These are phyloP conservation scores for Thelaira solivaga DNA, from an alignment of 2,888 invertebrate genomes.

Conservation along the genomic window DNA sequence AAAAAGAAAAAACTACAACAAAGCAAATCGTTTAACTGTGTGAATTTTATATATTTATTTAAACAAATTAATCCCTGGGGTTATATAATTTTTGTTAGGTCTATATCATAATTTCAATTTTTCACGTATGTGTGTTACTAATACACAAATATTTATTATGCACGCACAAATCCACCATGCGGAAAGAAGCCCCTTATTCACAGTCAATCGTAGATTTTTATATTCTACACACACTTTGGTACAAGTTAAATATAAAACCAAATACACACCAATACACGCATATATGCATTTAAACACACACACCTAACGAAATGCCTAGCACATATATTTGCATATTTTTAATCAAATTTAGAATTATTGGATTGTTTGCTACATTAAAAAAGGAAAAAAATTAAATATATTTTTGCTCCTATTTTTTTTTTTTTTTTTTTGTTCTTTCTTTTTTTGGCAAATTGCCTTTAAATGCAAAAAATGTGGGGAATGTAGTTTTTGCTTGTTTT, in stretches of 20 bases:
- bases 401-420: background rate
- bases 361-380: constrained; percentile 16
- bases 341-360: constrained; percentile 56
- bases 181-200: constrained; percentile 10
- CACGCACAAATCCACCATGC: background rate
- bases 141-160: background rate
- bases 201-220: background rate
- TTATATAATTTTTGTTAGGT: constrained; percentile 41
- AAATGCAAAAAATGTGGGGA: background rate
- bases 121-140: background rate
- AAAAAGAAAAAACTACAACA: constrained; percentile 1
- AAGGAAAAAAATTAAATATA: background rate
- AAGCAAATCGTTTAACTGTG: constrained; percentile 29
- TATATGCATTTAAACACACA: background rate
- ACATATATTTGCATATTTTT: constrained; percentile 59
- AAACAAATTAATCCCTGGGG: constrained; percentile 60
- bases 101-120: constrained; percentile 19
- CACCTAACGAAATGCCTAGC: background rate
- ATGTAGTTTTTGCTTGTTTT: constrained; percentile 2
- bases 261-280: background rate
- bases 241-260: background rate
- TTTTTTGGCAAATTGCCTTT: constrained; percentile 40
- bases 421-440: background rate
- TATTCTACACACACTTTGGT: background rate
- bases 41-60: constrained; percentile 51